Evolutionary conservation across 2,888 invertebrate species (phyloP).

Genomic region (Hirudinaria manillensis): DNA sequence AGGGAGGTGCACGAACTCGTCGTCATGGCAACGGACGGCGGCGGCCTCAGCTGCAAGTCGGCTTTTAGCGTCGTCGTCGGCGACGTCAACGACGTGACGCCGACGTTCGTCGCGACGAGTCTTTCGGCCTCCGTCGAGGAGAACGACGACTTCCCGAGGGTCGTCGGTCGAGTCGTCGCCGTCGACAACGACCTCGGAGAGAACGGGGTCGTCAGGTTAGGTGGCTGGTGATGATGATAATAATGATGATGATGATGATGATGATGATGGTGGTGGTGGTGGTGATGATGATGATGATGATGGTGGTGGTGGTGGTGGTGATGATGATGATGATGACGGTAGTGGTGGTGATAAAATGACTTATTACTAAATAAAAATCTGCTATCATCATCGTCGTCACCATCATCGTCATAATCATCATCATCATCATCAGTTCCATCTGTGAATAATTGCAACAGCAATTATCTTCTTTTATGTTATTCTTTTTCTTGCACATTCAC

Average conservation of each 20-base stretch:
- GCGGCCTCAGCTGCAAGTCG: conserved; percentile 42
- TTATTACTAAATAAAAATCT: not conserved
- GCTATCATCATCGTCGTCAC: no score
- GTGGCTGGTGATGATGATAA: not conserved
- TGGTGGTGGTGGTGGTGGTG: not conserved
- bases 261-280: not conserved
- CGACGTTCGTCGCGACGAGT: conserved; percentile 43
- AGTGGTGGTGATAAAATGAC: not conserved
- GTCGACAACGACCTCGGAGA: conserved; percentile 59
- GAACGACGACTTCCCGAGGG: conserved; percentile 74
- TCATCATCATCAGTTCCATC: no score
- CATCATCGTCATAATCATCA: no score
- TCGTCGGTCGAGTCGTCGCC: conserved; percentile 59
- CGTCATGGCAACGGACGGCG: conserved; percentile 42
- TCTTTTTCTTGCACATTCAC: no score
- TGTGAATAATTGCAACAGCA: no score
- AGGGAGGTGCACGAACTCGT: conserved; percentile 47
- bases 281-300: not conserved
- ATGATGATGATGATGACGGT: not conserved
- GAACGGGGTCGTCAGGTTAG: conserved; percentile 16
- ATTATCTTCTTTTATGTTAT: no score
- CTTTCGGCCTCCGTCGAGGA: conserved; percentile 69
- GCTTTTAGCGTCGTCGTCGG: conserved; percentile 45
- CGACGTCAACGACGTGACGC: conserved; percentile 50
- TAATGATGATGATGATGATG: not conserved